These are phyloP conservation scores for Passerculus sandwichensis DNA, from an alignment of 2,797 vertebrate genomes.

Conservation along the genomic window DNA sequence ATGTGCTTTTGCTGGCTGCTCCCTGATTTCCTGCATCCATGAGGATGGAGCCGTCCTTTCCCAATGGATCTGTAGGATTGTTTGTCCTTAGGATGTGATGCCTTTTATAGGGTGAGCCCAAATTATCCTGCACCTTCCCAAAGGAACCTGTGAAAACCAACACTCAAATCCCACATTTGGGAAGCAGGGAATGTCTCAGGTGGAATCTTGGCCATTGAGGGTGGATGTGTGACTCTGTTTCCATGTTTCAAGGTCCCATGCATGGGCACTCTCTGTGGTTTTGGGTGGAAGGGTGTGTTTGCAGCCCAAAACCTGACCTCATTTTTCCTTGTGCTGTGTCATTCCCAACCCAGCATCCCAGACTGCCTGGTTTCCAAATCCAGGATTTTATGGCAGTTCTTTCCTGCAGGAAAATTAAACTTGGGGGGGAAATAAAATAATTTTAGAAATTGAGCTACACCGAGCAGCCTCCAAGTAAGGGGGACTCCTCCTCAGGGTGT, in stretches of 20 bases:
- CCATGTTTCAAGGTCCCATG: accelerated
- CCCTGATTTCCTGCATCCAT: neutral
- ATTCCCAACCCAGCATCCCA: neutral
- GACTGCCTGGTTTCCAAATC: neutral
- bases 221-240: accelerated
- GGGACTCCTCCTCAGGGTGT: neutral
- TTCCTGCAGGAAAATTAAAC: neutral
- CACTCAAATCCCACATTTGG: accelerated
- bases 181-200: accelerated
- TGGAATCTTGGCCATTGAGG: neutral
- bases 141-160: neutral
- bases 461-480: neutral
- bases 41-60: accelerated
- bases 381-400: neutral
- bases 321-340: accelerated
- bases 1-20: neutral
- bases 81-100: accelerated
- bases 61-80: accelerated
- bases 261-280: accelerated
- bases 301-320: neutral
- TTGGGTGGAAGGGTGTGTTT: neutral
- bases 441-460: neutral
- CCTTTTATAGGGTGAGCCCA: neutral
- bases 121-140: accelerated
- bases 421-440: accelerated